Evolutionary conservation across 2,113 vertebrate genomes (phyloP), one percentile per base, ranked within the genome.

Genomic region (Morone saxatilis): DNA sequence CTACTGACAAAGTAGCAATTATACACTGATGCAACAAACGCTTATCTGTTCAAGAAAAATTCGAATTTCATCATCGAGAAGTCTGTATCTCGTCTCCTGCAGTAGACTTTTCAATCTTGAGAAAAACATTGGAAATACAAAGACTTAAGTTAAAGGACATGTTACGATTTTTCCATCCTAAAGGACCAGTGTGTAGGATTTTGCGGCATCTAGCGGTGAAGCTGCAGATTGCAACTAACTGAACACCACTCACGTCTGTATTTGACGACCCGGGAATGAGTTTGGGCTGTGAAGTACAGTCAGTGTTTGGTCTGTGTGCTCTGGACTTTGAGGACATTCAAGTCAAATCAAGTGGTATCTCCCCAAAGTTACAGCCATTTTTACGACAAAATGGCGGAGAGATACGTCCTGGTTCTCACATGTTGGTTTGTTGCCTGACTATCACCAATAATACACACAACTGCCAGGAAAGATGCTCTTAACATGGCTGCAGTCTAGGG

Each of bases 21-120:
- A 2, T 25, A 63, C 50, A 68, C 36, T 50, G 84, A 74, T 59
- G 60, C 20, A 81, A 71, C 71, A 45, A 62, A 38, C 1, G 1
- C 38, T 71, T 54, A 78, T 71, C 41, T 62, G 31, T 20, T 71
- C 13, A 43, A 45, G 7, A 41, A 71, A 67, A 43, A 50, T 60
- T 38, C 17, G n/a, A 2, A 31, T 45, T 71, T 66, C 74, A 65
- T 61, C 51, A 71, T 45, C 12, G 4, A 6, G 36, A 78, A 19
- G 1, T 5, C 76, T 79, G 50, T 17, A 31, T 66, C 7, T 66
- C 13, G 12, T 72, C 73, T 80, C 36, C 47, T 65, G 56, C n/a
- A 19, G 2, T 19, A 4, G 8, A 54, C 5, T 53, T n/a, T 60
- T 38, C 61, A 38, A 12, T 57, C 20, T 16, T 20, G 51, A 9